Percentiles rank a stretch among this genome's conserved stretches.
phyloP scores from a whole-genome alignment of 2,888 invertebrate species.

The Brassicogethes aeneus region DNA sequence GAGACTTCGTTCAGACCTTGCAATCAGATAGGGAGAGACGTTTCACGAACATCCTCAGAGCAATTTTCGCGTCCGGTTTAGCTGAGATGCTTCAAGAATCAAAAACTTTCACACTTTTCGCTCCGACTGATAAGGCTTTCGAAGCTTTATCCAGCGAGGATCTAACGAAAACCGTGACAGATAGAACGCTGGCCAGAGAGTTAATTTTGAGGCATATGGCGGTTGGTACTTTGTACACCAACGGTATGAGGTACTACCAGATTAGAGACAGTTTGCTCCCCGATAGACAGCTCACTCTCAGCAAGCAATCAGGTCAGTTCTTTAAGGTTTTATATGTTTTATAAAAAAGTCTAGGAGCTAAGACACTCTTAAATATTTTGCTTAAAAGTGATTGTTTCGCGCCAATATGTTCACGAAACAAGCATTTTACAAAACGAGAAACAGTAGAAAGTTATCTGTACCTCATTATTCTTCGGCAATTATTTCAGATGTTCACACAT shows the following conservation, averaged over 20 bases:
- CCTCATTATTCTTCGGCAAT: no score
- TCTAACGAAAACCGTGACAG: constrained; percentile 51
- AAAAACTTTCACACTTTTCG: constrained; percentile 78
- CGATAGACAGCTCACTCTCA: constrained; percentile 67
- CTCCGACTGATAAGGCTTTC: constrained; percentile 77
- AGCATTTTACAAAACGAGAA: no score
- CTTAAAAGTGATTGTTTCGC: no score
- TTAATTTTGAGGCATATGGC: constrained; percentile 68
- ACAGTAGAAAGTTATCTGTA: no score
- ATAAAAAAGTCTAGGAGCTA: no score
- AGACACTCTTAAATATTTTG: no score
- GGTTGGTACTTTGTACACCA: constrained; percentile 72
- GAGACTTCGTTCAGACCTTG: constrained; percentile 74
- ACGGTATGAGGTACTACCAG: constrained; percentile 82
- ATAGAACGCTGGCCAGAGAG: constrained; percentile 58
- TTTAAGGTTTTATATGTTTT: no score
- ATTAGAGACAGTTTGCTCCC: constrained; percentile 69
- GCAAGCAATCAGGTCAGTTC: constrained; percentile 66
- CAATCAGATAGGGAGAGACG: constrained; percentile 75
- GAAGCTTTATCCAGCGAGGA: constrained; percentile 54
- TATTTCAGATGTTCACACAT: no score
- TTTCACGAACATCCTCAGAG: constrained; percentile 70
- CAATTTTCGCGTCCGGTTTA: constrained; percentile 67
- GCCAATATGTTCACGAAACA: no score
- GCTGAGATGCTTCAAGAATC: constrained; percentile 65